These are phyloP conservation scores for Acrobasis consociella DNA, from an alignment of 2,888 invertebrate species.

Conservation along the genomic window DNA sequence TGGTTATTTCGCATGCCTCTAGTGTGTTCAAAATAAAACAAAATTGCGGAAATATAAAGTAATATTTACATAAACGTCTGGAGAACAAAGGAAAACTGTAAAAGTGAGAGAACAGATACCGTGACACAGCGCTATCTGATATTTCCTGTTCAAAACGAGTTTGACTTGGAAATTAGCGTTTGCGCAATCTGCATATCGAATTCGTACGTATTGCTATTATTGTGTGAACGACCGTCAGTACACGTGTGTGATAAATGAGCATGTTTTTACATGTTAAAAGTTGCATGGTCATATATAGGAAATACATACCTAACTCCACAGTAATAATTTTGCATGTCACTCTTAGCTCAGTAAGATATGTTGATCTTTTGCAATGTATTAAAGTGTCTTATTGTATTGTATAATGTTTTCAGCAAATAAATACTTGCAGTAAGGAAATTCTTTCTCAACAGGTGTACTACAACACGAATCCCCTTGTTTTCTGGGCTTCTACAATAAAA, in stretches of 20 bases:
- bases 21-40: neutral
- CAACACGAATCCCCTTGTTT: too few relatives aligned
- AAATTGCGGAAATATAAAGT: neutral
- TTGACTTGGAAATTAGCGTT: slow-evolving; percentile 26
- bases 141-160: slow-evolving; percentile 33
- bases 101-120: slow-evolving; percentile 4
- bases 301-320: too few relatives aligned
- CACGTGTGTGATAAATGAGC: neutral
- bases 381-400: too few relatives aligned
- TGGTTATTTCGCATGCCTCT: too few relatives aligned
- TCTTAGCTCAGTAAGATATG: too few relatives aligned
- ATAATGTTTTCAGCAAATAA: too few relatives aligned
- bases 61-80: neutral
- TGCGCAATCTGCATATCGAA: slow-evolving; percentile 30
- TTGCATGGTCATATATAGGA: too few relatives aligned
- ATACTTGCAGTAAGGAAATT: too few relatives aligned
- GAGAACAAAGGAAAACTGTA: slow-evolving; percentile 14
- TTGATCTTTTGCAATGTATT: too few relatives aligned
- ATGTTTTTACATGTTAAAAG: neutral
- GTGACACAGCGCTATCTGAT: slow-evolving; percentile 24
- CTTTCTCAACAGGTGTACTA: too few relatives aligned
- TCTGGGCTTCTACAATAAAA: too few relatives aligned
- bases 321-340: too few relatives aligned
- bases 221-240: slow-evolving; percentile 16
- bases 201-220: slow-evolving; percentile 26